Base-by-base conservation (phyloP, 2,113 vertebrate species). In the Paradisaea rubra region DNA sequence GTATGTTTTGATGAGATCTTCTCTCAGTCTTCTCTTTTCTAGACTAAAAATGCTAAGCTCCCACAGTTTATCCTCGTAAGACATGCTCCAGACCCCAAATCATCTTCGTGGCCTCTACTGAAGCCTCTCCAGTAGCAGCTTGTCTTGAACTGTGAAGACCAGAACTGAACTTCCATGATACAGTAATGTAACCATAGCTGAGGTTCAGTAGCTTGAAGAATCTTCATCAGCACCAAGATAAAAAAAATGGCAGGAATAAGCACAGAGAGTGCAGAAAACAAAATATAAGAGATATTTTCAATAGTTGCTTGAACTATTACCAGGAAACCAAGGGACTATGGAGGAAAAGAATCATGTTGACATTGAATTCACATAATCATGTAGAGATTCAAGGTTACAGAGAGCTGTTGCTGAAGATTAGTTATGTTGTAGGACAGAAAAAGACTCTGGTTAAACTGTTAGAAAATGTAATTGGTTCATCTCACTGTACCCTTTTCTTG, bases 321-420 rank as follows among this genome's bases (percentile, higher is more conserved):
- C 11, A 61, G 15, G 28, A 14, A 45, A 37, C 22, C 17, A 65
- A 57, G 12, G 37, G 6, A 44, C 21, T 37, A 3, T 59, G 12
- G 7, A 8, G 15, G 6, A 82, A 41, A 66, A 6, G 23, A 31
- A 35, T 76, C 28, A 33, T 1, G 0, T 25, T 1, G 1, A 30
- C 21, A 11, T 39, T 74, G 70, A 49, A 49, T 42, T 68, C 53
- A 63, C 9, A 3, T 21, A 78, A 30, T 11, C 2, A 1, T 56
- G 15, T 6, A 56, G 45, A 45, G 21, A 57, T 59, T 76, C 27
- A 74, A 57, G 21, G 37, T 22, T 13, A 9, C 25, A 44, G 37
- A 57, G 33, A 42, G 7, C 5, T 59, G 81, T 86, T 65, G 6
- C 13, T 60, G 12, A 41, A 76, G n/a, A 60, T 47, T 22, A 70